Conservation (phyloP, 2,113 vertebrate species). For the Narcine bancroftii region DNA sequence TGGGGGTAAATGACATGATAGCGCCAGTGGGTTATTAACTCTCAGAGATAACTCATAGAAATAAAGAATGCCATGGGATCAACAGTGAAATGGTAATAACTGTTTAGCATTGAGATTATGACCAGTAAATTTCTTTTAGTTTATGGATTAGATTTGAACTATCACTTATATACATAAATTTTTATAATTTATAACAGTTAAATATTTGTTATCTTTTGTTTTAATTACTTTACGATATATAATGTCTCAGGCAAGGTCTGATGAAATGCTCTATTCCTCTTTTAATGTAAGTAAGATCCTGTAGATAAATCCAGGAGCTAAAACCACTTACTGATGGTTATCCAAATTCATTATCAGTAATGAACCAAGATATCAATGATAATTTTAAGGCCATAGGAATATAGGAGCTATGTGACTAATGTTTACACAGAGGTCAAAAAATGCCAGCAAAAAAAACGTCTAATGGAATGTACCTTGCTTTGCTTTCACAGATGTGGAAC, state of each 20-base stretch:
- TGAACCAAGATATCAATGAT: neutral
- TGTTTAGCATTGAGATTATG: conserved; percentile 4
- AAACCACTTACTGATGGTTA: neutral
- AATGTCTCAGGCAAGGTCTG: neutral
- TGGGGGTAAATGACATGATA: too few relatives aligned
- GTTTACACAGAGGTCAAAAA: neutral
- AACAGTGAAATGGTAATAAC: neutral
- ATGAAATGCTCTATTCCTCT: neutral
- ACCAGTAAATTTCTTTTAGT: neutral
- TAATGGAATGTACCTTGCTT: too few relatives aligned
- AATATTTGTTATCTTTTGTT: neutral
- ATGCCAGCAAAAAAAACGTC: too few relatives aligned
- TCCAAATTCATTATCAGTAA: neutral
- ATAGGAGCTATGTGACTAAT: neutral
- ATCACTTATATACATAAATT: neutral
- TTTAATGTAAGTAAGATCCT: neutral
- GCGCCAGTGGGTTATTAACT: too few relatives aligned
- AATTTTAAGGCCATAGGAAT: neutral
- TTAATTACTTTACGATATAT: neutral
- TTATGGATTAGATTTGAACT: neutral
- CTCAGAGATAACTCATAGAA: neutral
- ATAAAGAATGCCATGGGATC: neutral
- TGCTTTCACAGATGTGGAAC: neutral
- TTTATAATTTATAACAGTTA: neutral
- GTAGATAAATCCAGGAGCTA: neutral